Evolutionary conservation across 2,113 vertebrate species (phyloP).

Genomic region (Oryzias melastigma): DNA sequence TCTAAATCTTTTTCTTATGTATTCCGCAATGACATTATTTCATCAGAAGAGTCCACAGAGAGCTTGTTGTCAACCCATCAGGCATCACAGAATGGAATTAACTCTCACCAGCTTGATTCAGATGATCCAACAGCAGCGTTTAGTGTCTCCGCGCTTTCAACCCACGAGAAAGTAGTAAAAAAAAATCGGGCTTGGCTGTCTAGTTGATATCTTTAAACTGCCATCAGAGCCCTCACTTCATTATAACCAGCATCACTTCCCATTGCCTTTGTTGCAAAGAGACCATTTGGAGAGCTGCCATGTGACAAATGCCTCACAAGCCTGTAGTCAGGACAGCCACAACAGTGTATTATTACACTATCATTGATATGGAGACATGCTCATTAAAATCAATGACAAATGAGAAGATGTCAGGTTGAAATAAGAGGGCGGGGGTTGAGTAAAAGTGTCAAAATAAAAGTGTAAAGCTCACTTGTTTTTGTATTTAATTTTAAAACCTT

Average conservation of each 20-base stretch:
- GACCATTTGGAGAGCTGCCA: conserved; percentile 43
- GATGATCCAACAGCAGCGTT: conserved; percentile 32
- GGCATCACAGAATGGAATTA: conserved; percentile 25
- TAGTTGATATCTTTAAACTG: conserved; percentile 36
- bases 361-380: conserved; percentile 55
- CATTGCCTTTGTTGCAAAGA: conserved; percentile 24
- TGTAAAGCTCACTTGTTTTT: no score
- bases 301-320: conserved; percentile 28
- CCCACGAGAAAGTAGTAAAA: neutral
- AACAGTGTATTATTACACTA: conserved; percentile 45
- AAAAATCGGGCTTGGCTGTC: conserved; percentile 9
- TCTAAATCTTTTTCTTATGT: no score
- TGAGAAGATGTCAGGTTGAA: conserved; percentile 23
- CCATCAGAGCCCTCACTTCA: conserved; percentile 27
- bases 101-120: conserved; percentile 22
- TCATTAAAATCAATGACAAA: conserved; percentile 51
- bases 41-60: conserved; percentile 1
- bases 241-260: conserved; percentile 26
- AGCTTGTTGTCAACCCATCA: conserved; percentile 27
- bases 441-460: no score
- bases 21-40: conserved; percentile 6
- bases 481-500: no score
- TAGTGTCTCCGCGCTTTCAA: conserved; percentile 23
- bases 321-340: conserved; percentile 36
- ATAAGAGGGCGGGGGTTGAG: neutral